phyloP scores from a whole-genome alignment of 2,888 invertebrate genomes.

The Philonicus albiceps region DNA sequence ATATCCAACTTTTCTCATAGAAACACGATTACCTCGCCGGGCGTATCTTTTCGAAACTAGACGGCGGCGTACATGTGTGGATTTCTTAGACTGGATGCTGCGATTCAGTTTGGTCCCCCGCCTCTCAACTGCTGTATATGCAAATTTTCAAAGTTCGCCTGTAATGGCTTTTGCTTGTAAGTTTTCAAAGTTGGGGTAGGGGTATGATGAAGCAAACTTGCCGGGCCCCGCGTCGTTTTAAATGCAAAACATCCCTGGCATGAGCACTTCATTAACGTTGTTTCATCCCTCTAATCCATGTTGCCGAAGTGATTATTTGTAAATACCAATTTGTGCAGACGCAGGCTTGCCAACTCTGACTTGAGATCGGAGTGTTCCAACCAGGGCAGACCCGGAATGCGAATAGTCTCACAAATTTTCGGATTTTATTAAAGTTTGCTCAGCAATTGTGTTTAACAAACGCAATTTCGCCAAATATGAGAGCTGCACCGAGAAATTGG shows the following conservation, averaged over 20 bases:
- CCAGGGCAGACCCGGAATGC: neutral
- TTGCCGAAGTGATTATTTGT: conserved; percentile 13
- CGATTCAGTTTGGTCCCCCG: neutral
- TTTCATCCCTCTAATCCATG: conserved; percentile 23
- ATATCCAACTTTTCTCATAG: neutral
- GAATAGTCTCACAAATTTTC: neutral
- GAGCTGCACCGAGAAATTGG: neutral
- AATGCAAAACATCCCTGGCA: neutral
- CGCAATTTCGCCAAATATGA: neutral
- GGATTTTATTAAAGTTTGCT: neutral
- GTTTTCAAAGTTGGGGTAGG: neutral
- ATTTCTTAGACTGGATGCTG: neutral
- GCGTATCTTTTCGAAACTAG: neutral
- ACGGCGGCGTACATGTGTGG: neutral
- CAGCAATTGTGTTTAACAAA: neutral
- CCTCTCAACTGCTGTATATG: neutral
- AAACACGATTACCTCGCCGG: neutral
- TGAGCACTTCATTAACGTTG: conserved; percentile 23
- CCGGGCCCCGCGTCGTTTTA: neutral
- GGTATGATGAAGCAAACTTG: neutral
- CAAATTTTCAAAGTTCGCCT: neutral
- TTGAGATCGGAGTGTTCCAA: neutral
- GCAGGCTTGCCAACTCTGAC: neutral
- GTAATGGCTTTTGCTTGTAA: neutral
- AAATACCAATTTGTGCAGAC: conserved; percentile 23